phyloP scores from a whole-genome alignment of 2,888 invertebrate genomes.

The Euplexia lucipara region DNA sequence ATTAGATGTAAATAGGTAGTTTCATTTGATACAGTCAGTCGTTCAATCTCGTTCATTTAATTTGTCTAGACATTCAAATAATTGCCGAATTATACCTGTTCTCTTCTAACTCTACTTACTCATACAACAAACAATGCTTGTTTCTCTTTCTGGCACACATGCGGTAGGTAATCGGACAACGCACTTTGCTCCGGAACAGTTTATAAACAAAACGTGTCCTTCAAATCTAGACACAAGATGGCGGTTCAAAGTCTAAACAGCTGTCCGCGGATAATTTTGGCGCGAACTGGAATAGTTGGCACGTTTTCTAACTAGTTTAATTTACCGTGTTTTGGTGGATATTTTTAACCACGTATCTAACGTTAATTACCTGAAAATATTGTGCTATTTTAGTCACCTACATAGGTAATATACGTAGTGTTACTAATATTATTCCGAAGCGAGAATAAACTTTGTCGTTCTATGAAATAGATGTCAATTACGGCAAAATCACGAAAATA shows the following conservation, averaged over 20 bases:
- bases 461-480: too few species aligned
- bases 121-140: not conserved
- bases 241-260: constrained; percentile 42
- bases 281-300: constrained; percentile 48
- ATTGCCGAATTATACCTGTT: not conserved
- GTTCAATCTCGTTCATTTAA: not conserved
- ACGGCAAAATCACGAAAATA: too few species aligned
- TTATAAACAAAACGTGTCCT: constrained; percentile 61
- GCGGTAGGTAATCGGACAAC: constrained; percentile 37
- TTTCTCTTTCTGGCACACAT: constrained; percentile 27
- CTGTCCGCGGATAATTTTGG: constrained; percentile 41
- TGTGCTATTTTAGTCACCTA: not conserved
- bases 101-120: not conserved
- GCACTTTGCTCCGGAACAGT: constrained; percentile 48
- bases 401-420: not conserved
- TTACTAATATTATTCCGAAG: not conserved
- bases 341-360: constrained; percentile 20
- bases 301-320: constrained; percentile 13
- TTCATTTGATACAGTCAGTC: too few species aligned
- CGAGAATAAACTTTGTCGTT: not conserved
- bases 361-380: constrained; percentile 6
- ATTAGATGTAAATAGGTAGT: too few species aligned
- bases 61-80: not conserved
- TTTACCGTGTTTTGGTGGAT: constrained; percentile 6
- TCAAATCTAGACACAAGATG: constrained; percentile 42